phyloP scores from a whole-genome alignment of 2,113 vertebrate species.

The Otus sunia region DNA sequence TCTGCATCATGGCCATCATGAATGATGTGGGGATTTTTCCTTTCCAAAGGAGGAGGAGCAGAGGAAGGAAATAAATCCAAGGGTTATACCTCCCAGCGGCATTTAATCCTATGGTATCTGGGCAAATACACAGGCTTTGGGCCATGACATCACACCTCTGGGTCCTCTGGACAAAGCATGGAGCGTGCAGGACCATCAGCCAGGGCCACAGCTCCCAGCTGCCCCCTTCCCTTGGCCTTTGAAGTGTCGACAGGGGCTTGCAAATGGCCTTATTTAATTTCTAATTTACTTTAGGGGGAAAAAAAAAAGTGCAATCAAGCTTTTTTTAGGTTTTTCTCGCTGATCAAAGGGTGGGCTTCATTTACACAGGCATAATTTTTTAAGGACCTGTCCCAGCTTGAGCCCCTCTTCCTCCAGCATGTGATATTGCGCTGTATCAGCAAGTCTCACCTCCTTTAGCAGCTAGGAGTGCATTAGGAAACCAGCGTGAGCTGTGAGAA shows the following conservation, averaged over 20 bases:
- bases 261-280: neutral
- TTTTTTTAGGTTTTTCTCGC: neutral
- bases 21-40: neutral
- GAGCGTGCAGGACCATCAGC: neutral
- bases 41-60: neutral
- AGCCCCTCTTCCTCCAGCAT: neutral
- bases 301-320: neutral
- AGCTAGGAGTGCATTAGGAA: neutral
- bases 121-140: accelerated
- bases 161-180: neutral
- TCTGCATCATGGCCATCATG: neutral
- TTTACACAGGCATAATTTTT: neutral
- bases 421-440: neutral
- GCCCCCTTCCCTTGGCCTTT: neutral
- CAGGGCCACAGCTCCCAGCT: neutral
- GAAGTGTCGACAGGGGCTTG: neutral
- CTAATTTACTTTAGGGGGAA: neutral
- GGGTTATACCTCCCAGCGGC: neutral
- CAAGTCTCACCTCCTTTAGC: conserved; percentile 3
- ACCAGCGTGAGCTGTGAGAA: neutral
- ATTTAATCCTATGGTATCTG: accelerated
- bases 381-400: neutral
- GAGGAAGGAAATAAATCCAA: neutral
- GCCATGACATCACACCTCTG: neutral
- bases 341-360: neutral